Percentiles rank a stretch among this genome's conserved stretches.
These are phyloP conservation scores for Solenopsis fugax DNA, from an alignment of 1,140 invertebrate species.

Conservation along the genomic window DNA sequence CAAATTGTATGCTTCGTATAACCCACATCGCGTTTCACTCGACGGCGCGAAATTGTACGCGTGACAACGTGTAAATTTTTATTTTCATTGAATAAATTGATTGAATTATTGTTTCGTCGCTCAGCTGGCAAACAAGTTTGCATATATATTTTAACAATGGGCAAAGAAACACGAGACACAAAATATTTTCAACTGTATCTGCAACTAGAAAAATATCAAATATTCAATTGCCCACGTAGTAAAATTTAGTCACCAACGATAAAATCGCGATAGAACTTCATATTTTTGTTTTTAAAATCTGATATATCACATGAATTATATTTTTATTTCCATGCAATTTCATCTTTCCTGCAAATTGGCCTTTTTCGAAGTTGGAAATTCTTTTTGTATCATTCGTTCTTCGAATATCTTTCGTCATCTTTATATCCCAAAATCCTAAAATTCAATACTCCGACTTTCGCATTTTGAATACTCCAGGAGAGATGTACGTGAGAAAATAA, in stretches of 20 bases:
- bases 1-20: conserved; percentile 55
- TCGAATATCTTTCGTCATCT: neutral
- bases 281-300: neutral
- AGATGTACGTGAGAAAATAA: conserved; percentile 22
- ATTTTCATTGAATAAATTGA: conserved; percentile 11
- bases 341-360: neutral
- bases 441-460: neutral
- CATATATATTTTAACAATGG: neutral
- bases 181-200: conserved; percentile 1
- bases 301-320: neutral
- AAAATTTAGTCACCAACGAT: neutral
- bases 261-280: neutral
- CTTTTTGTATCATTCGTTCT: neutral
- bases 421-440: neutral
- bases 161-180: neutral
- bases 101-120: conserved; percentile 11
- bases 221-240: neutral
- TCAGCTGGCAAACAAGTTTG: neutral
- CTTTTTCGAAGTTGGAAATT: neutral
- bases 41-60: conserved; percentile 16
- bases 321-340: neutral
- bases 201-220: neutral
- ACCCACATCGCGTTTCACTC: conserved; percentile 24
- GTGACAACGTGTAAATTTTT: conserved; percentile 37
- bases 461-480: conserved; percentile 8